These are phyloP conservation scores for Trachythela sp. DNA, from an alignment of 64 coral and sea anemone species.

Conservation along the genomic window DNA sequence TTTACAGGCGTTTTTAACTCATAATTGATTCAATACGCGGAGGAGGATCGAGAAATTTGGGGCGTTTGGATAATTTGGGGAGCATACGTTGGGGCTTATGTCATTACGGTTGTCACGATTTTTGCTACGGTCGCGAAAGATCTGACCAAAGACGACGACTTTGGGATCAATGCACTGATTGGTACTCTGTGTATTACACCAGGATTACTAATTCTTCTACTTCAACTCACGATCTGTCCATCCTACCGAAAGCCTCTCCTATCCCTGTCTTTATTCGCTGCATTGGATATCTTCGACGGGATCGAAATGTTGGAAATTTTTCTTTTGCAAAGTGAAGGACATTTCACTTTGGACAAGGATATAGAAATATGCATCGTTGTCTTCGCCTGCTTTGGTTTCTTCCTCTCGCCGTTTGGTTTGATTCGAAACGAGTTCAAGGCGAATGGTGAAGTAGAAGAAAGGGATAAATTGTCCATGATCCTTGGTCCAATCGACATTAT, in stretches of 20 bases:
- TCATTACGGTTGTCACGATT: neutral
- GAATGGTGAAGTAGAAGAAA: neutral
- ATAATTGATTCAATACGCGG: neutral
- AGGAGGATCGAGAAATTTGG: neutral
- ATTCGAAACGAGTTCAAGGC: neutral
- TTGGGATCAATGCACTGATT: neutral
- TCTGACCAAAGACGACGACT: neutral
- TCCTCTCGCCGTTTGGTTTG: neutral
- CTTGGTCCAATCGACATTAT: neutral
- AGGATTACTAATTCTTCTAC: neutral
- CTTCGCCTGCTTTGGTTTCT: neutral
- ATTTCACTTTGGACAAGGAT: neutral
- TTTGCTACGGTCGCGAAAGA: neutral
- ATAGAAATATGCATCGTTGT: neutral
- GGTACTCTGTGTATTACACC: constrained; percentile 5
- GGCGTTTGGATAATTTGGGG: neutral
- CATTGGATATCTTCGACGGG: constrained; percentile 12
- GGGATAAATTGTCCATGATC: neutral
- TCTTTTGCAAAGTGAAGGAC: neutral
- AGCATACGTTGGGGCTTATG: neutral
- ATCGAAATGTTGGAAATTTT: constrained; percentile 17
- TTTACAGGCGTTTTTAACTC: neutral
- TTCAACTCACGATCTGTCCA: neutral
- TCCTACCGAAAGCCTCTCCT: neutral
- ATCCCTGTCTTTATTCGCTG: neutral